These are phyloP conservation scores for Brachionus asplanchnoidis DNA, from an alignment of 1,140 invertebrate species.

Conservation along the genomic window DNA sequence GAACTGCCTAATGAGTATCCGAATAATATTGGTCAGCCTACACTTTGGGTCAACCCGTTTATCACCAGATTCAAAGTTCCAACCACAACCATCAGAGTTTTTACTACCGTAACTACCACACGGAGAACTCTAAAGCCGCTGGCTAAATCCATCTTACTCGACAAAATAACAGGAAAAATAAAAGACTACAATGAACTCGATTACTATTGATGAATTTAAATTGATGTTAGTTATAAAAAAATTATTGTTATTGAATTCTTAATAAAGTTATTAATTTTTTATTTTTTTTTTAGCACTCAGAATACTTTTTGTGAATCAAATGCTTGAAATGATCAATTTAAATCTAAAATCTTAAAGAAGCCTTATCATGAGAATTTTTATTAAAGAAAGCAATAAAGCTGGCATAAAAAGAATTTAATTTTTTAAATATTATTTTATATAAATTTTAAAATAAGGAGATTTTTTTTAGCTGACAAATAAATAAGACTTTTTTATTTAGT, in stretches of 20 bases:
- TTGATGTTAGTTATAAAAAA: background rate
- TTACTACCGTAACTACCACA: background rate
- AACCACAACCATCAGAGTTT: background rate
- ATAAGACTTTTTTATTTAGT: no score
- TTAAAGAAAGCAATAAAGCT: no score
- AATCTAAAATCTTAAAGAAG: no score
- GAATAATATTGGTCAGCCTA: background rate
- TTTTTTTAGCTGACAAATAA: no score
- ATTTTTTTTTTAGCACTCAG: no score
- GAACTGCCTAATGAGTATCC: background rate
- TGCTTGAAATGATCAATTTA: no score
- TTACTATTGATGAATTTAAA: background rate
- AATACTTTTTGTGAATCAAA: no score
- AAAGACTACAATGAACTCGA: background rate
- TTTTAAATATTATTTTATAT: no score
- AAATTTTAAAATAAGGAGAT: no score
- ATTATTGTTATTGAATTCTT: background rate
- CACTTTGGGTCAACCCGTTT: conserved; percentile 37
- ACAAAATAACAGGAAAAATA: background rate
- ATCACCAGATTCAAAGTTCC: conserved; percentile 24
- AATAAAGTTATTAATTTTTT: background rate
- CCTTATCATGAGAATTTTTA: no score
- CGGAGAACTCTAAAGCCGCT: background rate
- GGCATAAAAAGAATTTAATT: no score
- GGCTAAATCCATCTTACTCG: background rate